A percentile compares a stretch with the other conserved stretches of the same genome.
These are phyloP conservation scores for Selene dorsalis DNA, from an alignment of 2,797 vertebrate genomes.

Conservation along the genomic window DNA sequence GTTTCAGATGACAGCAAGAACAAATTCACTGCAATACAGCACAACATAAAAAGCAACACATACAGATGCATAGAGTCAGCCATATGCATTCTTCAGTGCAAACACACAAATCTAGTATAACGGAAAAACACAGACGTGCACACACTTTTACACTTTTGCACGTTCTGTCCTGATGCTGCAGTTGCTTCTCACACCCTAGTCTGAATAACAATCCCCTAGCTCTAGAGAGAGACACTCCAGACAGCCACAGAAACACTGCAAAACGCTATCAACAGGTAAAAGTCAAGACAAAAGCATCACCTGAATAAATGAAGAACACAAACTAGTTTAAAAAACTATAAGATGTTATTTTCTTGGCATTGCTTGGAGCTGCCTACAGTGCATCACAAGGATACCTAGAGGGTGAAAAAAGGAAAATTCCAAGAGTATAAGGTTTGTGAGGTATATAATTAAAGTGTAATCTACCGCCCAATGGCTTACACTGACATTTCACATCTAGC, in stretches of 20 bases:
- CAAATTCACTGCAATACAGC: constrained; percentile 38
- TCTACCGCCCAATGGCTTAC: constrained; percentile 30
- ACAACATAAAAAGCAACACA: constrained; percentile 26
- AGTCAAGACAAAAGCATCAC: constrained; percentile 45
- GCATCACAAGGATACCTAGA: constrained; percentile 30
- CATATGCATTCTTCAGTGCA: not conserved
- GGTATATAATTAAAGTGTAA: constrained; percentile 52
- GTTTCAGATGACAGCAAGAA: constrained; percentile 50
- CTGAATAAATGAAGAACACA: constrained; percentile 52
- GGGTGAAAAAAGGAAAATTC: constrained; percentile 40
- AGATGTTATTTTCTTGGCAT: constrained; percentile 24
- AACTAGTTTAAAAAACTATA: constrained; percentile 51
- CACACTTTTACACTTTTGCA: constrained; percentile 25
- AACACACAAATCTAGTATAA: constrained; percentile 16
- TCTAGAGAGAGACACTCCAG: constrained; percentile 44
- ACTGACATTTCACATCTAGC: constrained; percentile 45
- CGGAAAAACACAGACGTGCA: not conserved
- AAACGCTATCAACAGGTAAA: constrained; percentile 60
- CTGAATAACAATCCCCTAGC: constrained; percentile 56
- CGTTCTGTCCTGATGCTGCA: constrained; percentile 38
- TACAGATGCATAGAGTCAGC: constrained; percentile 14
- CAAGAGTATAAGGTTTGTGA: constrained; percentile 58
- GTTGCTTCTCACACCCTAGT: constrained; percentile 51
- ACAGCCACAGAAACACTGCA: constrained; percentile 29
- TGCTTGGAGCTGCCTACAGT: constrained; percentile 17